Base-by-base conservation (phyloP, 2,888 invertebrate genomes). In the Helleia helle region DNA sequence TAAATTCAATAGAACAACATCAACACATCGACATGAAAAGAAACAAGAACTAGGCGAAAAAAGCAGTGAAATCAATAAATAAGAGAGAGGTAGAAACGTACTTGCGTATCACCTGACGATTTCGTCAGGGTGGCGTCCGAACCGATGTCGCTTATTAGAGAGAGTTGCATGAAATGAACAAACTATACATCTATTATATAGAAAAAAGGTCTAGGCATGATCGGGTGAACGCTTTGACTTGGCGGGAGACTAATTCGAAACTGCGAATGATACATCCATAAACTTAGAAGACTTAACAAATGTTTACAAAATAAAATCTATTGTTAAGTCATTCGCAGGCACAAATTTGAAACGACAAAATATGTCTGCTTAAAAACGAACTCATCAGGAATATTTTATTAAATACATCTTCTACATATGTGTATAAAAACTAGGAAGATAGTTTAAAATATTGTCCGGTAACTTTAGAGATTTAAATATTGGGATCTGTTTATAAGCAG, bases 101-200 rank as follows among this genome's bases (percentile, higher is more conserved):
- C 83, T 83, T 83, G 83, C 66, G 81, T 75, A 61, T 81, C 81
- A 62, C 70, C 76, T 59, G 83, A 75, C 63, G 83, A 77, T 68
- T 83, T 83, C 64, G 81, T 77, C 65, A 74, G 67, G 52, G 76
- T 70, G 62, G 72, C 73, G 66, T 83, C 83, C 76, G 83, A 76
- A 55, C 72, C 79, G 66, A 73, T 73, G 71, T 84, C 83, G 74
- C 71, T 81, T 80, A 84, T 80, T 64, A 84, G 74, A 67, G 83
- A 81, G 58, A 84, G 83, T 81, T 83, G 83, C 83, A 84, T 84
- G 83, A 84, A 84, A 83, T 84, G 81, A 71, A 84, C 83, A 83
- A 84, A 84, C 83, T 84, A 80, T 76, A 74, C 71, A 73, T 70
- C 80, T 77, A 75, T 79, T 76, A 80, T 71, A 76, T 65, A 65